A percentile compares a stretch with the other conserved stretches of the same genome.
These are phyloP conservation scores for Dasysyrphus albostriatus DNA, from an alignment of 2,888 invertebrate species.

Conservation along the genomic window DNA sequence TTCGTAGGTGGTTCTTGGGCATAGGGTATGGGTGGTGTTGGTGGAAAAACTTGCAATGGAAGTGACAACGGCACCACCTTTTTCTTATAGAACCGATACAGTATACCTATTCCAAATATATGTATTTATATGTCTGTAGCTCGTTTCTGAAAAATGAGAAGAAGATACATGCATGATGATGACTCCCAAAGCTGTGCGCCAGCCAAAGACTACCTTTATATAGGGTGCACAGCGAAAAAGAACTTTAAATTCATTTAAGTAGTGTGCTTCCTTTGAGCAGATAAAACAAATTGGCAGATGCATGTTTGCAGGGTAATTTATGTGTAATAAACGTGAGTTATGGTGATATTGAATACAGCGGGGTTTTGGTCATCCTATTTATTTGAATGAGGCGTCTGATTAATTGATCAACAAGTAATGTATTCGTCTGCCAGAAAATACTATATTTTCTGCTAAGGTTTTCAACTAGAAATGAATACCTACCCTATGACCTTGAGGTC, in stretches of 20 bases:
- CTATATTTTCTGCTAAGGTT: too few species aligned
- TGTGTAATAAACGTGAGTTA: constrained; percentile 68
- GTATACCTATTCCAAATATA: not conserved
- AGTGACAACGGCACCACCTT: constrained; percentile 52
- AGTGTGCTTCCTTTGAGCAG: constrained; percentile 11
- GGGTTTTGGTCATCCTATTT: constrained; percentile 46
- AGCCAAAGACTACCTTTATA: constrained; percentile 5
- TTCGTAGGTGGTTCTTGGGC: constrained; percentile 64
- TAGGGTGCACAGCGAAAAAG: constrained; percentile 15
- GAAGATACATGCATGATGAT: constrained; percentile 12
- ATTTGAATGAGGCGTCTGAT: constrained; percentile 37
- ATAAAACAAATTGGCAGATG: constrained; percentile 55
- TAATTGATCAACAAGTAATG: constrained; percentile 46
- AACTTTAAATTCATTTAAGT: not conserved
- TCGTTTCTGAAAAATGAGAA: not conserved
- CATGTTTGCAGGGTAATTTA: constrained; percentile 54
- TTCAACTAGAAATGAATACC: not conserved
- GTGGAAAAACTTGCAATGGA: constrained; percentile 24
- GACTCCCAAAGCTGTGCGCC: constrained; percentile 8
- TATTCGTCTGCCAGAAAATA: constrained; percentile 2
- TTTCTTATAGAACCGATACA: constrained; percentile 52
- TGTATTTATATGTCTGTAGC: not conserved
- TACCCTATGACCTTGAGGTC: constrained; percentile 6
- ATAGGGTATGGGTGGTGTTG: constrained; percentile 68
- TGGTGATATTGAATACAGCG: constrained; percentile 59